phyloP scores from a whole-genome alignment of 2,888 invertebrate genomes.

The Drosophila koepferae region DNA sequence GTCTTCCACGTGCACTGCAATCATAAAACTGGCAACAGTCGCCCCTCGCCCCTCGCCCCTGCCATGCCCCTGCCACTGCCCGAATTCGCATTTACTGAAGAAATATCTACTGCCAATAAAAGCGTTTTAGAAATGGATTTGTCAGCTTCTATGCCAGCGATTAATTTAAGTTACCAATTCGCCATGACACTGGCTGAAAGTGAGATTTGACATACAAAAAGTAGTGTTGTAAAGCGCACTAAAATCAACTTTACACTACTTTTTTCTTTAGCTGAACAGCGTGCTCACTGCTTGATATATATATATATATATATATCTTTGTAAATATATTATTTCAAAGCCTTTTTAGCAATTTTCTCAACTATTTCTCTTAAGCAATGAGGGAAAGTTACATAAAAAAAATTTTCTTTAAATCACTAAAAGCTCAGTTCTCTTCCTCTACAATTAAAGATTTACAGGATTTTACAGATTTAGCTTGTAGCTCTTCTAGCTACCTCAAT shows the following conservation, averaged over 20 bases:
- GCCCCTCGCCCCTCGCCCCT: background rate
- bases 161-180: conserved; percentile 56
- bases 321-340: too few relatives aligned
- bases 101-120: conserved; percentile 49
- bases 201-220: background rate
- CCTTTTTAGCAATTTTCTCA: too few relatives aligned
- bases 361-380: too few relatives aligned
- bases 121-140: conserved; percentile 55
- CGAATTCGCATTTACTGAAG: conserved; percentile 2
- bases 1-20: conserved; percentile 67
- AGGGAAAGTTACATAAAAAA: too few relatives aligned
- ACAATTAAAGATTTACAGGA: too few relatives aligned
- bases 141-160: conserved; percentile 60
- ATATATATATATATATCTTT: too few relatives aligned
- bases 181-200: conserved; percentile 18
- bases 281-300: background rate
- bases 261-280: background rate
- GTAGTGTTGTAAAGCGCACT: background rate
- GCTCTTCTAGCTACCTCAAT: background rate
- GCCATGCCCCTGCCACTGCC: background rate
- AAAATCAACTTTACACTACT: background rate
- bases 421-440: too few relatives aligned
- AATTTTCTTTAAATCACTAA: too few relatives aligned
- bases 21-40: conserved; percentile 60
- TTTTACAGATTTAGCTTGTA: too few relatives aligned